Conservation (phyloP, 2,888 invertebrate species). For the Callosobruchus maculatus region DNA sequence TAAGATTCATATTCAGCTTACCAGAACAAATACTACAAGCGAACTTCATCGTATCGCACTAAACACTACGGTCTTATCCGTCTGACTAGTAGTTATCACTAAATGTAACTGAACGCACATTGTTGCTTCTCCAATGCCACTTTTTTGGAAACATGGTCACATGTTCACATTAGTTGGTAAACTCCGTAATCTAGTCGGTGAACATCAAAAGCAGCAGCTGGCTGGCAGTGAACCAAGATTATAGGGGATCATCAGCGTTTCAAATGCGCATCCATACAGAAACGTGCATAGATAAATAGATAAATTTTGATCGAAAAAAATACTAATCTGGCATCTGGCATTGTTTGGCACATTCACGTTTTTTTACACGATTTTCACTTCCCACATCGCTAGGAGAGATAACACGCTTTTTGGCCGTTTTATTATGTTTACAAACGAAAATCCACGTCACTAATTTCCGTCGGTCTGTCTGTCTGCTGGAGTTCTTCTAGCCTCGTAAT, state of each 20-base stretch:
- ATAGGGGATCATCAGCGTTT: background rate
- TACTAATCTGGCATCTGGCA: no score
- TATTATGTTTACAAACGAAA: no score
- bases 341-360: no score
- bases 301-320: no score
- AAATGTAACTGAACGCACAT: background rate
- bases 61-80: background rate
- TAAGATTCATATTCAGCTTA: no score
- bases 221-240: background rate
- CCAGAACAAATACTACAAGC: background rate
- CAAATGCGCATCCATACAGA: background rate
- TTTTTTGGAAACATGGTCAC: background rate
- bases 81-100: background rate
- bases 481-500: no score
- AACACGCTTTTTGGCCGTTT: no score
- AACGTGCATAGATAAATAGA: background rate
- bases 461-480: no score
- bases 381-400: no score
- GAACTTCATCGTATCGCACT: background rate
- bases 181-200: background rate
- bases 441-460: no score
- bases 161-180: background rate
- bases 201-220: background rate
- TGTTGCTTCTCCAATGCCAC: background rate
- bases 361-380: no score